phyloP scores from a whole-genome alignment of 2,797 vertebrate species.

The Novumbra hubbsi region DNA sequence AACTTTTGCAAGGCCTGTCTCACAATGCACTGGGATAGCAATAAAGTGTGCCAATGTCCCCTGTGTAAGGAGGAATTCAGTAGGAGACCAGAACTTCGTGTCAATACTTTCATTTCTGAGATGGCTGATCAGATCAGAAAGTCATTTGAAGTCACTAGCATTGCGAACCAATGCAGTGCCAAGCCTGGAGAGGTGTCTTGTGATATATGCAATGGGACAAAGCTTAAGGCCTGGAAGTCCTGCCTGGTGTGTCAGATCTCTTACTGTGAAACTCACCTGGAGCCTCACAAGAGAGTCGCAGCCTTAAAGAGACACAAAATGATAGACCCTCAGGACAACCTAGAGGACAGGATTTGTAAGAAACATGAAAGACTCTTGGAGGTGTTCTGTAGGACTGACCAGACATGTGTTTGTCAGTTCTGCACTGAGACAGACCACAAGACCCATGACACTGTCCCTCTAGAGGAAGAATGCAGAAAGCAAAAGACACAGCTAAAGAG shows the following conservation, averaged over 20 bases:
- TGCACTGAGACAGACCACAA: conserved; percentile 12
- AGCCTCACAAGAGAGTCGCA: conserved; percentile 15
- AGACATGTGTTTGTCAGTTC: conserved; percentile 16
- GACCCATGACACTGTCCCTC: conserved; percentile 21
- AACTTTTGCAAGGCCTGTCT: conserved; percentile 6
- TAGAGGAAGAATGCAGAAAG: conserved; percentile 22
- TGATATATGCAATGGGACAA: conserved; percentile 12
- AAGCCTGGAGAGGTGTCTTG: conserved; percentile 14
- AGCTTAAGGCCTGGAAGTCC: conserved; percentile 31
- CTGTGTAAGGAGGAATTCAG: conserved; percentile 3
- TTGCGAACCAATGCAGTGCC: not conserved
- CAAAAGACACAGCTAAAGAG: conserved; percentile 17
- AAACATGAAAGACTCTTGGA: conserved; percentile 11
- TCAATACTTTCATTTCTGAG: conserved; percentile 21
- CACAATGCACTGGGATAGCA: conserved; percentile 1
- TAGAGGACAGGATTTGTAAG: conserved; percentile 14
- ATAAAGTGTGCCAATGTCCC: conserved; percentile 12
- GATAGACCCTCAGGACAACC: conserved; percentile 14
- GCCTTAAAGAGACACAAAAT: conserved; percentile 36
- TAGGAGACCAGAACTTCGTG: conserved; percentile 3
- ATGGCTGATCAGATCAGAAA: not conserved
- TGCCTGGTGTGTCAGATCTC: conserved; percentile 32
- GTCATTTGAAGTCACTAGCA: not conserved
- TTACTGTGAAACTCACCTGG: conserved; percentile 28
- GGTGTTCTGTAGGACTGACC: conserved; percentile 26